Conservation (phyloP, 1,140 invertebrate genomes). For the Lasioglossum baleicum region DNA sequence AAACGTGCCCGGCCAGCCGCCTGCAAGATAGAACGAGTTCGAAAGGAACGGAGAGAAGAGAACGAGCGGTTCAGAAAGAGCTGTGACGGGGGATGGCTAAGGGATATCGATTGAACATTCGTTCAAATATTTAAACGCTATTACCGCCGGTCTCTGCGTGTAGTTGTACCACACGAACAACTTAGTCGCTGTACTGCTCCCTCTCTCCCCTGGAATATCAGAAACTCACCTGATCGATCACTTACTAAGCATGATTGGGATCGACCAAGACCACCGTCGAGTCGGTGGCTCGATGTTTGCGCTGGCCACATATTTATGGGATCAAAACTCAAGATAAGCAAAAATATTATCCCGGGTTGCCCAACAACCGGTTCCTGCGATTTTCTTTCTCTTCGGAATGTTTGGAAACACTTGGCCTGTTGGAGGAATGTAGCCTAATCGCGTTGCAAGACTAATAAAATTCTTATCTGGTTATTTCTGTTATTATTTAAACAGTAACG, state of each 20-base stretch:
- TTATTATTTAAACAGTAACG: too few species aligned
- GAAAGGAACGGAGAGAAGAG: conserved; percentile 47
- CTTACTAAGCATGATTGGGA: not conserved
- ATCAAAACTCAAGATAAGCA: too few species aligned
- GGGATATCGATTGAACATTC: conserved; percentile 75
- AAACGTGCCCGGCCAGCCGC: conserved; percentile 59
- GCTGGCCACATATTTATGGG: not conserved
- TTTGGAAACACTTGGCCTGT: too few species aligned
- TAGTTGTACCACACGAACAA: conserved; percentile 57
- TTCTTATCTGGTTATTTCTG: too few species aligned
- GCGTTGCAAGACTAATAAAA: too few species aligned
- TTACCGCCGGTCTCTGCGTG: conserved; percentile 62
- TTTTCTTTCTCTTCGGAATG: too few species aligned
- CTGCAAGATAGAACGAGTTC: conserved; percentile 49
- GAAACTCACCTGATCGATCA: conserved; percentile 21
- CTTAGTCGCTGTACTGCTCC: conserved; percentile 37
- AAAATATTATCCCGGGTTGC: not conserved
- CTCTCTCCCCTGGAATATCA: conserved; percentile 38
- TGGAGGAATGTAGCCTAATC: too few species aligned
- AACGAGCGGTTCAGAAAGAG: conserved; percentile 53
- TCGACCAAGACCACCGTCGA: not conserved
- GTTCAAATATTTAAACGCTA: conserved; percentile 76
- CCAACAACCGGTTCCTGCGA: too few species aligned
- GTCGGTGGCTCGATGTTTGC: not conserved
- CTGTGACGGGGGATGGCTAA: conserved; percentile 53